Percentiles rank a stretch among this genome's conserved stretches.
Conservation (phyloP, 2,888 invertebrate genomes). For the Mallateleia sp. region DNA sequence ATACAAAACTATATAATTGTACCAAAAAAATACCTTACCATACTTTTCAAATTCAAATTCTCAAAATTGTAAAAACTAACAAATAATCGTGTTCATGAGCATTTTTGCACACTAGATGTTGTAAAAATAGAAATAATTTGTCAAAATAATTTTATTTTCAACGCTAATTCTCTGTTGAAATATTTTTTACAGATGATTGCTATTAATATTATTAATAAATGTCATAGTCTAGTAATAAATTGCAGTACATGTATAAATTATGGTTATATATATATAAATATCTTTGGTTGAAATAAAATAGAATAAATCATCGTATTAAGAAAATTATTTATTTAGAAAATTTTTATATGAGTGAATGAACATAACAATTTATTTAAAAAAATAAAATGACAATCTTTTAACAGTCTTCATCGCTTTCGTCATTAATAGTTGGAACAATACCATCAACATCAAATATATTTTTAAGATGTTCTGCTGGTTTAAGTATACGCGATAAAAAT, state of each 20-base stretch:
- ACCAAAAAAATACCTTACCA: no score
- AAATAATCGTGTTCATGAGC: not conserved
- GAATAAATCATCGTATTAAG: not conserved
- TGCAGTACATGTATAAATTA: no score
- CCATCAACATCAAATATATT: slow-evolving; percentile 34
- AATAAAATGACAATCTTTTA: not conserved
- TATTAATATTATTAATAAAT: not conserved
- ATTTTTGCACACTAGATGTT: not conserved
- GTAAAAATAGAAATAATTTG: not conserved
- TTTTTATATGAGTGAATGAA: not conserved
- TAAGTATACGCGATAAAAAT: slow-evolving; percentile 43
- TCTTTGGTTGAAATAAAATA: not conserved
- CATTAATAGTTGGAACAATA: slow-evolving; percentile 42
- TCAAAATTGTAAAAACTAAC: not conserved
- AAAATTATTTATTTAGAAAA: not conserved
- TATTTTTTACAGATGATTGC: not conserved
- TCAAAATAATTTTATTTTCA: no score
- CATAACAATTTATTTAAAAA: not conserved
- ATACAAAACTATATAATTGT: no score
- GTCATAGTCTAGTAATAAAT: no score
- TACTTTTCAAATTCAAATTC: not conserved
- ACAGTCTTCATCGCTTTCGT: slow-evolving; percentile 54
- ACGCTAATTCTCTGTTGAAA: no score
- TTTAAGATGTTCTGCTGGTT: slow-evolving; percentile 40
- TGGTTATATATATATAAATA: not conserved